Evolutionary conservation across 2,113 vertebrate genomes (phyloP), one percentile per base, ranked within the genome.

Genomic region (Ptychochromis oligacanthus): DNA sequence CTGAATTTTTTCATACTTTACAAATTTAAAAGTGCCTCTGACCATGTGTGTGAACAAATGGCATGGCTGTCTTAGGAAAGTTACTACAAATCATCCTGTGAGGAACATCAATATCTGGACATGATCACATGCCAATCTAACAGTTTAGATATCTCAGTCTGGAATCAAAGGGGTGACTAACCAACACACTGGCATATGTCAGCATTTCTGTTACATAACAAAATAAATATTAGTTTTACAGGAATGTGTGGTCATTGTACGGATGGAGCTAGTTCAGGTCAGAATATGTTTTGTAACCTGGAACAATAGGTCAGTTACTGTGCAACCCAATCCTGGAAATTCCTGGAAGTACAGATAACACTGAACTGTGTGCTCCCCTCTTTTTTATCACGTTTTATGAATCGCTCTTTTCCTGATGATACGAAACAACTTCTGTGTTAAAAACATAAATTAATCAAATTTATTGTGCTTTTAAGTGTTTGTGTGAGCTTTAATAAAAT

Each of bases 221-320:
- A 56, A 36, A 38, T 13, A 76, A 70, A n/a, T 4, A 70, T 75
- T 65, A 3, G 10, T 54, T 84, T 59, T 13, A 34, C 28, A 18
- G 49, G 60, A 83, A 81, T 40, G 57, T 54, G 4, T 65, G 18
- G 54, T 93, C 83, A 76, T 84, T 85, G 87, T 83, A 52, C 81
- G n/a, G 28, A 55, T 54, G 28, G 13, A 6, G 28, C 55, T 70
- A 28, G 7, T 62, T 79, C 84, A 46, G 77, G 76, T 75, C 76
- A 83, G 20, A 75, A 76, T 84, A 59, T 74, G 57, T 87, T 92
- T 83, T 62, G 61, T 85, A 88, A 85, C 83, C 55, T 83, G 77
- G 78, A 79, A 80, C 80, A 79, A 64, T 22, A 26, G 87, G 82
- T 89, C 86, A 84, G 52, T 58, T 43, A 28, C n/a, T n/a, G n/a